Conservation (phyloP, 2,113 vertebrate species). For the Vulpes ferrilata region DNA sequence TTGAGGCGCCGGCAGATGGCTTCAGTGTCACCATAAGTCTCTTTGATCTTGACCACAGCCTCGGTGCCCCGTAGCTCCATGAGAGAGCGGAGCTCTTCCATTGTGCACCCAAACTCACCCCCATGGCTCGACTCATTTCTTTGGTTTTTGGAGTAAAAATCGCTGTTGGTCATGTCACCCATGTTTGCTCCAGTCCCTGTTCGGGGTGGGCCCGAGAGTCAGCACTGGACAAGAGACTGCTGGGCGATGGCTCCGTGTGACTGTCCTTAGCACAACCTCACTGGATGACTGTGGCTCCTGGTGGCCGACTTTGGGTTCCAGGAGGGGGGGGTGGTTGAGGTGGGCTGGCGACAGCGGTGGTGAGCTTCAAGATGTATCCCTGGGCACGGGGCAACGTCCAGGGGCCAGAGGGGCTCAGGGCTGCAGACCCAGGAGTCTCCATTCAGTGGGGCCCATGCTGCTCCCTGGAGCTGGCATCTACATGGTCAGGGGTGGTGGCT, state of each 20-base stretch:
- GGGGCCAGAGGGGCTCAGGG: constrained; percentile 91
- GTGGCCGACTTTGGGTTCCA: background rate
- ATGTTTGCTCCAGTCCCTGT: constrained; percentile 89
- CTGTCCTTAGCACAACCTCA: constrained; percentile 68
- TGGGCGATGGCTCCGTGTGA: constrained; percentile 76
- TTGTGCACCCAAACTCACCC: constrained; percentile 94
- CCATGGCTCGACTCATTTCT: constrained; percentile 96
- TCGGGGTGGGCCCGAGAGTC: constrained; percentile 80
- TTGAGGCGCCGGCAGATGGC: constrained; percentile 97
- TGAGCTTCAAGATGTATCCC: constrained; percentile 72
- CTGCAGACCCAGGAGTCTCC: constrained; percentile 95
- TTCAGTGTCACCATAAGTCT: constrained; percentile 95
- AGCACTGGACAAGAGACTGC: constrained; percentile 75
- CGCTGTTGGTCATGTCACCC: constrained; percentile 99
- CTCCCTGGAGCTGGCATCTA: constrained; percentile 90
- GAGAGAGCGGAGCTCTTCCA: constrained; percentile 97
- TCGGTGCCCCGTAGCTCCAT: constrained; percentile 99
- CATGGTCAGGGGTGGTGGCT: constrained; percentile 95
- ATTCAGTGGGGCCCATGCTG: constrained; percentile 95
- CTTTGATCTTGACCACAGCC: constrained; percentile 98
- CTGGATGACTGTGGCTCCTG: background rate
- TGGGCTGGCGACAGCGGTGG: constrained; percentile 12
- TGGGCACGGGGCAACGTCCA: constrained; percentile 77
- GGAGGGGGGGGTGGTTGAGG: constrained; percentile 41
- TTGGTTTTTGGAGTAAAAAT: constrained; percentile 99